phyloP scores from a whole-genome alignment of 2,113 vertebrate species.

The Dissostichus mawsoni region DNA sequence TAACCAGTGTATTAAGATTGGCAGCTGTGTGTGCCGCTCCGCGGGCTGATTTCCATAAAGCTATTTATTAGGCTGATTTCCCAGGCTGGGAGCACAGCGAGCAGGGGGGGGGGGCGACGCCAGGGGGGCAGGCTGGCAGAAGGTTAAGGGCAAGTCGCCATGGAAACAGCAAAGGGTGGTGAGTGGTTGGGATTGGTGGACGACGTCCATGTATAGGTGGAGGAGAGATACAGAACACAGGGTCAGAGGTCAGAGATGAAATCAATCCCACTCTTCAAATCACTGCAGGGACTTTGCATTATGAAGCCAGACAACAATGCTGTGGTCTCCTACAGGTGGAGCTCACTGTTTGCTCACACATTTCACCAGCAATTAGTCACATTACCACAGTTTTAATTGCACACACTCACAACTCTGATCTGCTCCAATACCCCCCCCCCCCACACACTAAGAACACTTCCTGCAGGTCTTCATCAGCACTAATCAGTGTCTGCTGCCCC shows the following conservation, averaged over 20 bases:
- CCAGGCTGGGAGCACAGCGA: conserved; percentile 73
- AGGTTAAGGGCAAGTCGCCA: conserved; percentile 76
- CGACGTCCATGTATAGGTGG: conserved; percentile 70
- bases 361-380: conserved; percentile 60
- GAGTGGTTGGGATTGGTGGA: conserved; percentile 66
- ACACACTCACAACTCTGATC: conserved; percentile 38
- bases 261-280: not conserved
- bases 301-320: not conserved
- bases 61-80: conserved; percentile 90
- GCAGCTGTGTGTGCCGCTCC: conserved; percentile 79
- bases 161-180: conserved; percentile 69
- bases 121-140: conserved; percentile 37
- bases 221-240: not conserved
- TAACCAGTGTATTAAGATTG: conserved; percentile 86
- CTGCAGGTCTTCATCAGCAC: conserved; percentile 67
- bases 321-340: conserved; percentile 49
- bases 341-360: not conserved
- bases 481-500: conserved; percentile 61
- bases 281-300: too few species aligned
- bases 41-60: conserved; percentile 86
- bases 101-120: conserved; percentile 1
- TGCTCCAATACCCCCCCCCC: not conserved
- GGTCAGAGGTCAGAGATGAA: conserved; percentile 47
- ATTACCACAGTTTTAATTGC: conserved; percentile 34
- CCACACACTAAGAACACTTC: conserved; percentile 30